Evolutionary conservation across 2,113 vertebrate species (phyloP), one percentile per base, ranked within the genome.

Genomic region (Oryctolagus cuniculus): DNA sequence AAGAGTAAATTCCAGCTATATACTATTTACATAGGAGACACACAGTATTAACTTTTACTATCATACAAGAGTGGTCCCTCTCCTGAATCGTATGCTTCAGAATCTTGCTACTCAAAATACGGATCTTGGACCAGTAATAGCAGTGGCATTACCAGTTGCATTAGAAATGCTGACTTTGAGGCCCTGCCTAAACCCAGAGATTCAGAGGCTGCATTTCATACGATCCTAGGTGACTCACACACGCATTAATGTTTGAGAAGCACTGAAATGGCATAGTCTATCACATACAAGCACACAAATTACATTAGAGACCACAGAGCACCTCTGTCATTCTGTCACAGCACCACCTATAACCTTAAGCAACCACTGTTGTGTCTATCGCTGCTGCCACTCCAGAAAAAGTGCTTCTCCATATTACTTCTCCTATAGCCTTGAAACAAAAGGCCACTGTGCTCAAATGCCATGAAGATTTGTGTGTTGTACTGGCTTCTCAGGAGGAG

Each of bases 141-240:
- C 44, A 78, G 34, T 19, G 53, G 27, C 61, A 81, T 17, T 36
- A 77, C 17, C 15, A 13, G 77, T 12, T 0, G 4, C 5, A 3
- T 87, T 84, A 94, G 55, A 94, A 93, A 61, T 81, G 55, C 64
- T 79, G 6, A 44, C 49, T 83, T 24, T 77, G 69, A 53, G 77
- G 29, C 17, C 44, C 31, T 36, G 53, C 4, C 25, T 74, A 87
- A 24, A 53, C 4, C 29, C 80, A 55, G 87, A 84, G 66, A 74
- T 55, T 85, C 8, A 85, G 16, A 67, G 64, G 69, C 74, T 93
- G 19, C 19, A 83, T 87, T 87, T 78, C n/a, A 63, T 25, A 86
- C 77, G 69, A 5, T 38, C 27, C 21, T 4, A 63, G 38, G 31
- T 34, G 22, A 93, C 36, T 74, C 58, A 36, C 49, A 53, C 27